Percentiles rank a stretch among this genome's conserved stretches.
phyloP scores from a whole-genome alignment of 2,888 invertebrate species.

The Psylliodes chrysocephalus region DNA sequence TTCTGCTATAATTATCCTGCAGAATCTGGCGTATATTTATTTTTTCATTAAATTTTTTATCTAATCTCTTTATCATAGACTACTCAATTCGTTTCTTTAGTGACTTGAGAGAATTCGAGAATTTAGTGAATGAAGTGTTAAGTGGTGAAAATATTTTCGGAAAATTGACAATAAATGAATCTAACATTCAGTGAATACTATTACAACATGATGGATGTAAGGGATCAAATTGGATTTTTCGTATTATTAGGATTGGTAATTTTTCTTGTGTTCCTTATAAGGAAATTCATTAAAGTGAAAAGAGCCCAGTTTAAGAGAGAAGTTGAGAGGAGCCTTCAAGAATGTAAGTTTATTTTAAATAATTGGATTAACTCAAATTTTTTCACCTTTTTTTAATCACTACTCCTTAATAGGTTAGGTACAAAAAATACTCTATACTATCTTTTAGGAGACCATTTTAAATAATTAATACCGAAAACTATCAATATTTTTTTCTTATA shows the following conservation, averaged over 20 bases:
- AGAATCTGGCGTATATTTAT: conserved; percentile 22
- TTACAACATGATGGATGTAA: conserved; percentile 5
- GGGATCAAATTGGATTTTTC: conserved; percentile 48
- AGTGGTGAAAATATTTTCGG: no score
- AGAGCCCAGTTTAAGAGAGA: conserved; percentile 36
- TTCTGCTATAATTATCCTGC: conserved; percentile 2
- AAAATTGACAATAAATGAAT: background rate
- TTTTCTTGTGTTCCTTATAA: conserved; percentile 42
- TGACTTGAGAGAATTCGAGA: background rate
- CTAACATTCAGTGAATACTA: background rate
- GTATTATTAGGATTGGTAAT: conserved; percentile 44
- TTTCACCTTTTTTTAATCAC: no score
- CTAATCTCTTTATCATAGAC: conserved; percentile 27
- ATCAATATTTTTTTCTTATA: no score
- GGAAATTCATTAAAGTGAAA: conserved; percentile 44
- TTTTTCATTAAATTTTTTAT: conserved; percentile 23
- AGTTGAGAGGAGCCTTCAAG: conserved; percentile 9
- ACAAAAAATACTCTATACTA: no score
- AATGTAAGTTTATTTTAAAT: conserved; percentile 38
- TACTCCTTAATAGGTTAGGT: no score
- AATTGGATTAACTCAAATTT: no score
- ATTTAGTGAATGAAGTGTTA: background rate
- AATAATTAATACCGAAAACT: no score
- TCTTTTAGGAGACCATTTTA: no score
- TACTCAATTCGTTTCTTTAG: background rate